Evolutionary conservation across 1,140 invertebrate species (phyloP).

Genomic region (Forficula auricularia): DNA sequence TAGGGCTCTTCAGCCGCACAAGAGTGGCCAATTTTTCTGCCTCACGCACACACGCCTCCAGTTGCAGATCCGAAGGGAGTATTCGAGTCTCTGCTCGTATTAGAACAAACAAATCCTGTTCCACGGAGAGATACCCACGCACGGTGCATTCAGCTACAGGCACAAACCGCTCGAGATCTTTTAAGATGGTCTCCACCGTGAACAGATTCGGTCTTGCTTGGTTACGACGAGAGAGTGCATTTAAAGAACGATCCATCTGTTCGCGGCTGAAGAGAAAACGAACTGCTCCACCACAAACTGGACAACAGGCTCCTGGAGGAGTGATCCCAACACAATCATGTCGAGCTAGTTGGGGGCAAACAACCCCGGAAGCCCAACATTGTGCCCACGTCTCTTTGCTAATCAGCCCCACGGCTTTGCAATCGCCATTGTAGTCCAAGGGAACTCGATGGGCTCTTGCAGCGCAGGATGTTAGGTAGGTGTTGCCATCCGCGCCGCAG

Average conservation of each 20-base stretch:
- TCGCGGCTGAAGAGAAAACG: conserved; percentile 46
- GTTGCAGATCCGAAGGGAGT: conserved; percentile 47
- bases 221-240: too few species aligned
- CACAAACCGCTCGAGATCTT: conserved; percentile 48
- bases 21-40: conserved; percentile 63
- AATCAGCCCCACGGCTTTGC: conserved; percentile 55
- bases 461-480: conserved; percentile 65
- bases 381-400: conserved; percentile 37
- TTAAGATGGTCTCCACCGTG: conserved; percentile 47
- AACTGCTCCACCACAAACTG: conserved; percentile 70
- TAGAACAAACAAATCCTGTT: conserved; percentile 62
- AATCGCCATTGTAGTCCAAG: conserved; percentile 66
- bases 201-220: conserved; percentile 18
- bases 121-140: conserved; percentile 63
- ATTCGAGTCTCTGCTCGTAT: conserved; percentile 37
- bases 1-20: conserved; percentile 52
- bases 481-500: conserved; percentile 66
- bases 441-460: conserved; percentile 50
- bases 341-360: conserved; percentile 42
- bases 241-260: neutral
- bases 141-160: conserved; percentile 64
- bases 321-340: conserved; percentile 49
- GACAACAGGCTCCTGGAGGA: conserved; percentile 78
- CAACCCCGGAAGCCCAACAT: conserved; percentile 32
- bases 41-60: conserved; percentile 64